phyloP scores from a whole-genome alignment of 2,113 vertebrate species.

The Raja brachyura region DNA sequence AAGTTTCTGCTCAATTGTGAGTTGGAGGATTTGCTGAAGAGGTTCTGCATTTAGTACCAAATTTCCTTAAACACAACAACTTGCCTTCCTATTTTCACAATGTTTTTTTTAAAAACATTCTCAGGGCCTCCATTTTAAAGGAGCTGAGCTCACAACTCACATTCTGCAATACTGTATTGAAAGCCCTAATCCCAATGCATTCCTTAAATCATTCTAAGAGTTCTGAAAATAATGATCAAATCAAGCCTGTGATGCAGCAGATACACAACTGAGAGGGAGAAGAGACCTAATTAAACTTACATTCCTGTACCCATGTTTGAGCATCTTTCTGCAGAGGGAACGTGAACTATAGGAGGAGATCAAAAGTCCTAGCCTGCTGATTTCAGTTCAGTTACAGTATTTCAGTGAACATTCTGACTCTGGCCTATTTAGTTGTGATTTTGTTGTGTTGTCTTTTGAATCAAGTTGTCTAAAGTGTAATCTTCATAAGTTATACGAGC shows the following conservation, averaged over 20 bases:
- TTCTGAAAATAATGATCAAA: not conserved
- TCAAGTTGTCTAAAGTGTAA: not conserved
- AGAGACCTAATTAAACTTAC: not conserved
- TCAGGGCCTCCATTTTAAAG: not conserved
- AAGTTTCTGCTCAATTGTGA: not conserved
- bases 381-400: not conserved
- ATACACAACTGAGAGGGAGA: not conserved
- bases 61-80: not conserved
- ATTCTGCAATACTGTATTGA: not conserved
- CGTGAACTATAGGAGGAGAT: not conserved
- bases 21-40: no score
- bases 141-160: not conserved
- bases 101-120: not conserved
- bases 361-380: not conserved
- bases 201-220: not conserved
- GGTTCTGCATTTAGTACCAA: no score
- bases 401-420: not conserved
- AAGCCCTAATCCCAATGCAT: not conserved
- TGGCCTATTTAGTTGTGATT: not conserved
- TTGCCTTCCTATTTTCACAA: not conserved
- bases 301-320: not conserved
- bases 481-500: no score
- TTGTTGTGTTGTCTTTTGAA: not conserved
- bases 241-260: not conserved
- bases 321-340: not conserved